These are phyloP conservation scores for Cryptus armator DNA, from an alignment of 2,888 invertebrate genomes.

Conservation along the genomic window DNA sequence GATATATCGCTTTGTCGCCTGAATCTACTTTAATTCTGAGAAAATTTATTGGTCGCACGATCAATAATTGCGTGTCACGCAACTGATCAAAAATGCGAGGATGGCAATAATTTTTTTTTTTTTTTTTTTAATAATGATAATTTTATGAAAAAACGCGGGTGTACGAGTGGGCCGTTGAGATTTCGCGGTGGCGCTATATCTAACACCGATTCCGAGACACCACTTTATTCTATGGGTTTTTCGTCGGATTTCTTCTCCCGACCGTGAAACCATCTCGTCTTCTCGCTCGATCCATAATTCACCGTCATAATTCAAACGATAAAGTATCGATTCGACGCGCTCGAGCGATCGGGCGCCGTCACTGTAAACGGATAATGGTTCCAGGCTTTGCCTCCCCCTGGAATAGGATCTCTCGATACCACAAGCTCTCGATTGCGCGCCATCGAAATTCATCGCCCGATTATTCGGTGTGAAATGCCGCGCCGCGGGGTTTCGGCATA, in stretches of 20 bases:
- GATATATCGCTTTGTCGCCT: too few relatives aligned
- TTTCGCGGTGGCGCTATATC: slow-evolving; percentile 29
- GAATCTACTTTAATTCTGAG: too few relatives aligned
- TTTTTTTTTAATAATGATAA: too few relatives aligned
- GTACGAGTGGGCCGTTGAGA: background rate
- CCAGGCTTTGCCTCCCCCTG: slow-evolving; percentile 2
- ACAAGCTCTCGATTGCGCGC: slow-evolving; percentile 7
- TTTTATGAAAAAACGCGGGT: background rate
- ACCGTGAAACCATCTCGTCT: slow-evolving; percentile 6
- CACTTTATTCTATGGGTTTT: slow-evolving; percentile 22
- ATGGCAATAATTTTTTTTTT: too few relatives aligned
- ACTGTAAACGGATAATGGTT: slow-evolving; percentile 30
- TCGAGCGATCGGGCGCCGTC: slow-evolving; percentile 15
- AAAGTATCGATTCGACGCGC: slow-evolving; percentile 59
- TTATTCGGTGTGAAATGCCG: slow-evolving; percentile 39
- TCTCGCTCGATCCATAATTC: background rate
- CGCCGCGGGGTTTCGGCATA: background rate
- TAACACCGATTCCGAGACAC: slow-evolving; percentile 40
- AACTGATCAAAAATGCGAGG: too few relatives aligned
- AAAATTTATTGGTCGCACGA: too few relatives aligned
- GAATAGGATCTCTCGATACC: slow-evolving; percentile 19
- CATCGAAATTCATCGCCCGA: slow-evolving; percentile 17
- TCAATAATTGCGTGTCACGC: too few relatives aligned
- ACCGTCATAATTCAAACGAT: slow-evolving; percentile 61
- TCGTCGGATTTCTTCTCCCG: background rate